Conservation (phyloP, 2,113 vertebrate species). For the Dinomys branickii region DNA sequence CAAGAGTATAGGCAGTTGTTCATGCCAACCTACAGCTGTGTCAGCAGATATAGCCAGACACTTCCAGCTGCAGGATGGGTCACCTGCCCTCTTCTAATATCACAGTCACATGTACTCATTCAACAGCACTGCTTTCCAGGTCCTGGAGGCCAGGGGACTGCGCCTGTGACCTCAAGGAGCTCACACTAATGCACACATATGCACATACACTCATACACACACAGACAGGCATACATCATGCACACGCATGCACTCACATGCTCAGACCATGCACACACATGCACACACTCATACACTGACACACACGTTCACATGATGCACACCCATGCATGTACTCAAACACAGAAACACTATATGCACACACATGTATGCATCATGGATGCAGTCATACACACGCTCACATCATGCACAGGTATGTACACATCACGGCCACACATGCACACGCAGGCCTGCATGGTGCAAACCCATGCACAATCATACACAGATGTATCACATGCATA, state of each 20-base stretch:
- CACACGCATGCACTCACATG: not conserved
- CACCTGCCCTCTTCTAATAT: not conserved
- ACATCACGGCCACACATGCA: too few species aligned
- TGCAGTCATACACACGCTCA: too few species aligned
- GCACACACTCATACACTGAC: not conserved
- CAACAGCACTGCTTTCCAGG: not conserved
- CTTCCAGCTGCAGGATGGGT: fast-evolving
- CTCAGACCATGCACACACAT: not conserved
- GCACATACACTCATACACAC: not conserved
- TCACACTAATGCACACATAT: not conserved
- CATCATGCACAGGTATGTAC: not conserved
- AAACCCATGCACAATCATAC: not conserved
- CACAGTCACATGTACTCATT: not conserved
- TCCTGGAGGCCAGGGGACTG: too few species aligned
- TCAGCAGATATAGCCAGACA: too few species aligned
- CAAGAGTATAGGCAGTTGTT: fast-evolving
- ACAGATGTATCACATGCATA: not conserved
- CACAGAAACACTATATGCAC: too few species aligned
- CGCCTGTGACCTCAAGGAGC: not conserved
- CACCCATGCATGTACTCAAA: not conserved
- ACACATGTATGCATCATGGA: too few species aligned
- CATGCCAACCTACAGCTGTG: not conserved
- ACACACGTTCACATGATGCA: not conserved
- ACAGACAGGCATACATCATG: not conserved
- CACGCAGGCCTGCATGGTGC: too few species aligned